Base-by-base conservation (phyloP, 2,888 invertebrate species). In the Callyntrura sp. region DNA sequence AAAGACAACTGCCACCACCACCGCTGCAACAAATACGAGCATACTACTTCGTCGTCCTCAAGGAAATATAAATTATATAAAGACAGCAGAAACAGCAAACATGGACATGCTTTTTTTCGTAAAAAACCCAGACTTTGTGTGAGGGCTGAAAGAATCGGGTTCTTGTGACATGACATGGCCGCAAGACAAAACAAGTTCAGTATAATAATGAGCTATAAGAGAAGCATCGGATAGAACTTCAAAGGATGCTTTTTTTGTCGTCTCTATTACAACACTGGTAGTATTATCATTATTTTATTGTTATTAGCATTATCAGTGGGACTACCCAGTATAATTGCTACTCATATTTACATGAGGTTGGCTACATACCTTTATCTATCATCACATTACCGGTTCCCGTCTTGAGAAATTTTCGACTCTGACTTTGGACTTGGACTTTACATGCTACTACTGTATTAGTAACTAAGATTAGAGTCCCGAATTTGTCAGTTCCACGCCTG, bases 221-320 rank as follows among this genome's bases (percentile, higher is more conserved):
- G 65, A 28, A 35, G n/a, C 25, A 23, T 6, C 14, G 76, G 20
- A 51, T 48, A 57, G 35, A 55, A 78, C 78, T 78, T 78, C 78
- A 78, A 78, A 78, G 57, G 78, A 76, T 51, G 14, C 76, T 25
- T 78, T 17, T 45, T 78, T 57, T 78, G 78, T 78, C 78, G 25
- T 57, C 55, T n/a, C 48, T 51, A 78, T 28, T 55, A 76, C 25
- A 51, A 76, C n/a, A 17, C 20, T 4, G 1, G 0, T 73, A 68
- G 17, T 73, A 45, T 68, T 25, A 62, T 62, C 35, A 68, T 68
- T 68, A 68, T 51, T 51, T 68, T 68, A 68, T 51, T 51, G 12
- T 9, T 51, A 51, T 51, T 35, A 35, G 2, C 35, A 35, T 35
- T 35, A 35, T 2, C 35, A 35, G 35, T 35, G 6, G 35, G 35